These are phyloP conservation scores for Leistus spinibarbis DNA, from an alignment of 2,888 invertebrate genomes.

Conservation along the genomic window DNA sequence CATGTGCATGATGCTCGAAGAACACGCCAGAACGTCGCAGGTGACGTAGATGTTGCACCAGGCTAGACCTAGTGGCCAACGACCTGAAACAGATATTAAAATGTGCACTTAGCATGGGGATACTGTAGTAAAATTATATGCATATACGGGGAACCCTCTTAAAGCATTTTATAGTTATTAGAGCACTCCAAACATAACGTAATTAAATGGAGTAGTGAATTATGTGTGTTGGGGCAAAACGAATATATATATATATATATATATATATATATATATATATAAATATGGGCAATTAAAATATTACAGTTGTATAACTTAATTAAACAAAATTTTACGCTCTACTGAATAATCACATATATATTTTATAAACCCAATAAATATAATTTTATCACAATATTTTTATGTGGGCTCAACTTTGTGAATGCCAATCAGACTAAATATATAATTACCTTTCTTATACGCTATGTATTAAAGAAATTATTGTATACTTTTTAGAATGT, in stretches of 20 bases:
- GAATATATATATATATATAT: not conserved
- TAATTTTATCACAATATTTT: not conserved
- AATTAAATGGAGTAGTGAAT: not conserved
- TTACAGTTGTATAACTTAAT: not conserved
- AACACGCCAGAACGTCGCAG: constrained; percentile 95
- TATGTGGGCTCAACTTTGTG: no score
- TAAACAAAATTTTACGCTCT: not conserved
- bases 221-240: not conserved
- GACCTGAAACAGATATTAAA: constrained; percentile 66
- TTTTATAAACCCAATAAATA: not conserved
- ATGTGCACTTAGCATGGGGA: not conserved
- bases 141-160: not conserved
- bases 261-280: no score
- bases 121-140: not conserved
- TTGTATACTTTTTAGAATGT: no score
- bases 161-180: not conserved
- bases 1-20: constrained; percentile 94
- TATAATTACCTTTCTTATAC: no score
- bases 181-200: not conserved
- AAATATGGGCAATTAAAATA: not conserved
- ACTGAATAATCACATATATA: not conserved
- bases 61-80: constrained; percentile 89
- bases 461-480: no score
- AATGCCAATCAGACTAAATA: no score
- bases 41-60: constrained; percentile 96